phyloP scores from a whole-genome alignment of 2,888 invertebrate species.

The Cinara cedri region DNA sequence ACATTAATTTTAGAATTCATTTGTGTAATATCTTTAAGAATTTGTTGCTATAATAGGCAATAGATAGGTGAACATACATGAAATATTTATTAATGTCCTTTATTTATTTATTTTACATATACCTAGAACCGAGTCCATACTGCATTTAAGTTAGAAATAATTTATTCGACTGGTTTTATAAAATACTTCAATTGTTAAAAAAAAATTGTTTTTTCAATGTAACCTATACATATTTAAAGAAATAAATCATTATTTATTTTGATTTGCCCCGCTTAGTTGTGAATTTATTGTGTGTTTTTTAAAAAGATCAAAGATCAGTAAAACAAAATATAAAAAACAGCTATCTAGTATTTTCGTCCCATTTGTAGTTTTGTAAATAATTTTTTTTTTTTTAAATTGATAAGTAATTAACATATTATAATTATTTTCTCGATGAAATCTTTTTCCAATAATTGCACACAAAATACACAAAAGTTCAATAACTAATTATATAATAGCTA shows the following conservation, averaged over 20 bases:
- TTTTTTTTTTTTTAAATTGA: too few relatives aligned
- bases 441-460: too few relatives aligned
- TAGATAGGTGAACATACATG: not conserved
- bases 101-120: not conserved
- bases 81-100: constrained; percentile 5
- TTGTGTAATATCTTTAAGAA: constrained; percentile 36
- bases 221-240: not conserved
- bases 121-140: not conserved
- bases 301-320: constrained; percentile 9
- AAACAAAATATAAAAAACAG: too few relatives aligned
- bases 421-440: too few relatives aligned
- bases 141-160: constrained; percentile 3
- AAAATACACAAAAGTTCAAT: too few relatives aligned
- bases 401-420: too few relatives aligned
- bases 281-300: constrained; percentile 5
- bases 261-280: not conserved
- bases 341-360: too few relatives aligned
- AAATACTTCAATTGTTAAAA: not conserved
- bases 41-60: constrained; percentile 21
- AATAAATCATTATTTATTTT: not conserved
- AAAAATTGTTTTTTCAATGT: not conserved
- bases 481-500: too few relatives aligned
- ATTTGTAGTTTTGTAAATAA: too few relatives aligned
- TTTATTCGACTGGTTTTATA: constrained; percentile 19
- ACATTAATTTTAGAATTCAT: not conserved